phyloP scores from a whole-genome alignment of 2,888 invertebrate species.

The Colletes collaris region DNA sequence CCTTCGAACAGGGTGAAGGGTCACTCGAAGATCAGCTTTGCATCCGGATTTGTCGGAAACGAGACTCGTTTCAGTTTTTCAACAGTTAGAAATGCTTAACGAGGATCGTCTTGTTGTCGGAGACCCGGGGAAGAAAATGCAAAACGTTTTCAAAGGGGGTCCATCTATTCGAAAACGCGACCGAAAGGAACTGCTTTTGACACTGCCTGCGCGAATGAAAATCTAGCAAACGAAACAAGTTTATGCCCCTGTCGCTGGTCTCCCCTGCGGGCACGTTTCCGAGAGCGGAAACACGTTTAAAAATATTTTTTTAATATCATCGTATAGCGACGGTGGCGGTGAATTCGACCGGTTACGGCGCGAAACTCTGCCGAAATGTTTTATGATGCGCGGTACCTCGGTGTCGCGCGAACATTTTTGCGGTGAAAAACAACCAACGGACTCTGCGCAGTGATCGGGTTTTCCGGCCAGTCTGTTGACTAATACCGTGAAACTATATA shows the following conservation, averaged over 20 bases:
- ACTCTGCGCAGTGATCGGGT: neutral
- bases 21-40: too few species aligned
- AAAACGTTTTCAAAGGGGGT: constrained; percentile 6
- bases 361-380: neutral
- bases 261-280: neutral
- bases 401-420: neutral
- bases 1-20: too few species aligned
- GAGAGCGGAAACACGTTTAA: neutral
- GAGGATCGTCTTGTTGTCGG: too few species aligned
- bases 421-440: neutral
- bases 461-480: too few species aligned
- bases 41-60: too few species aligned
- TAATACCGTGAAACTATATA: too few species aligned
- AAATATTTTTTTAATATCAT: constrained; percentile 17
- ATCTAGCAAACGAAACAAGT: constrained; percentile 19
- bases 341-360: constrained; percentile 6
- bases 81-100: too few species aligned
- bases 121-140: neutral
- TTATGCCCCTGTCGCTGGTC: constrained; percentile 6
- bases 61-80: too few species aligned
- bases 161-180: constrained; percentile 28
- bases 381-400: neutral
- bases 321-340: neutral
- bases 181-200: constrained; percentile 31
- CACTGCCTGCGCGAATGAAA: constrained; percentile 30